Evolutionary conservation across 2,797 vertebrate species (phyloP).

Genomic region (Girardinus metallicus): DNA sequence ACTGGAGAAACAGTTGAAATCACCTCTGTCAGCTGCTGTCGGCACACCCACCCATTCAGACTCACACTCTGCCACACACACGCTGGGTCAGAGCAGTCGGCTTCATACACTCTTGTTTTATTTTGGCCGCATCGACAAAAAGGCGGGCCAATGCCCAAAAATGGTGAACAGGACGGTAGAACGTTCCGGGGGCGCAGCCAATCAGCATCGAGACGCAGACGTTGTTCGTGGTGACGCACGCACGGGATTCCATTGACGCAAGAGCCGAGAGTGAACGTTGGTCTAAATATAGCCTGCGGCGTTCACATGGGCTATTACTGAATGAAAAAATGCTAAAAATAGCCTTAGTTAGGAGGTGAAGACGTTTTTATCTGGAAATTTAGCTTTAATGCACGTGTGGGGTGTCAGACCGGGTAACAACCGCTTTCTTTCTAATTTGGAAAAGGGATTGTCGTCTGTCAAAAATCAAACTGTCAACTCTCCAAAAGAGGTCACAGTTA

Average conservation of each 20-base stretch:
- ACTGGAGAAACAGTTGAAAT: slow-evolving; percentile 44
- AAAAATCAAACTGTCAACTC: not conserved
- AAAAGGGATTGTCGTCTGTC: not conserved
- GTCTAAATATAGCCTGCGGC: slow-evolving; percentile 87
- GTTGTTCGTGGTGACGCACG: slow-evolving; percentile 89
- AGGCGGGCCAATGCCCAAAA: slow-evolving; percentile 77
- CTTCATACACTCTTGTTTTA: slow-evolving; percentile 70
- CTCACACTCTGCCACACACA: slow-evolving; percentile 49
- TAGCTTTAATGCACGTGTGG: not conserved
- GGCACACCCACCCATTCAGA: slow-evolving; percentile 61
- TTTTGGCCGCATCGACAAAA: slow-evolving; percentile 59
- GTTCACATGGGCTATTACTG: slow-evolving; percentile 74
- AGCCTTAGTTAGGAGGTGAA: slow-evolving; percentile 43
- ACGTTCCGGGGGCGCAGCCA: slow-evolving; percentile 83
- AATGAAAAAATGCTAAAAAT: slow-evolving; percentile 76
- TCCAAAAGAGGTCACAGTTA: not conserved
- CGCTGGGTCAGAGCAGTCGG: slow-evolving; percentile 45
- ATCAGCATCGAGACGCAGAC: slow-evolving; percentile 66
- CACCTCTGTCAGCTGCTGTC: slow-evolving; percentile 55
- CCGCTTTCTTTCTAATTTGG: slow-evolving; percentile 14
- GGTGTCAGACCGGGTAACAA: slow-evolving; percentile 36
- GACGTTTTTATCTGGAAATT: slow-evolving; percentile 61
- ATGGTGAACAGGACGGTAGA: slow-evolving; percentile 79
- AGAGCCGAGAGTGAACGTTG: slow-evolving; percentile 80
- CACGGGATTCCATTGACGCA: slow-evolving; percentile 98